phyloP scores from a whole-genome alignment of 2,888 invertebrate species.

The Watsonalla cultraria region DNA sequence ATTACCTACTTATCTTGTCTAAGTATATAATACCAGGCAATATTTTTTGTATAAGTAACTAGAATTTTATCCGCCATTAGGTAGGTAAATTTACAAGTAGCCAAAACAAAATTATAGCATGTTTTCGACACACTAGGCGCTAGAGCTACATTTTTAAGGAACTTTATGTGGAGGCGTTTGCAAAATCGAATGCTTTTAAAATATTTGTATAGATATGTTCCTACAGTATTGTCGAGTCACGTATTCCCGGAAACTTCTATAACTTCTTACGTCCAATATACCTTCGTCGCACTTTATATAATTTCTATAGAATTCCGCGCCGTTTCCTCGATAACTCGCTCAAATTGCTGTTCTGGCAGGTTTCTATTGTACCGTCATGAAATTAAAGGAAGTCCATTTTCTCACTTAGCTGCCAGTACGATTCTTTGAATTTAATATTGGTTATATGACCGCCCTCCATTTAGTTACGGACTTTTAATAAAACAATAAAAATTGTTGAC shows the following conservation, averaged over 20 bases:
- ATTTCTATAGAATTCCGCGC: conserved; percentile 41
- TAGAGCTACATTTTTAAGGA: too few species aligned
- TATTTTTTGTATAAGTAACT: too few species aligned
- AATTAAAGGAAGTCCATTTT: conserved; percentile 58
- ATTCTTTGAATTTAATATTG: conserved; percentile 39
- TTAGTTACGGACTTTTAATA: conserved; percentile 23
- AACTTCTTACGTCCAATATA: conserved; percentile 30
- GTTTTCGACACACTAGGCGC: too few species aligned
- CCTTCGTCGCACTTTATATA: conserved; percentile 39
- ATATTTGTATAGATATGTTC: conserved; percentile 2
- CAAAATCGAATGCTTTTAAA: too few species aligned
- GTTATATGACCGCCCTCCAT: conserved; percentile 24
- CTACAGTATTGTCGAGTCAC: conserved; percentile 23
- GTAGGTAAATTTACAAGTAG: too few species aligned
- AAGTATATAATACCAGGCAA: too few species aligned
- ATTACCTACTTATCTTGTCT: too few species aligned
- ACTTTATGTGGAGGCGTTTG: too few species aligned
- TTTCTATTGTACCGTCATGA: conserved; percentile 44
- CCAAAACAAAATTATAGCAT: too few species aligned
- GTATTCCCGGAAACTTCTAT: conserved; percentile 26
- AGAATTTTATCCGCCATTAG: too few species aligned
- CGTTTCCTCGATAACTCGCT: conserved; percentile 41
- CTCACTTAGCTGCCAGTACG: conserved; percentile 32
- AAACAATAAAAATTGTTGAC: background rate
- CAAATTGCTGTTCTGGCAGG: conserved; percentile 47